Base-by-base conservation (phyloP, 2,888 invertebrate species). In the Orthosia gracilis region DNA sequence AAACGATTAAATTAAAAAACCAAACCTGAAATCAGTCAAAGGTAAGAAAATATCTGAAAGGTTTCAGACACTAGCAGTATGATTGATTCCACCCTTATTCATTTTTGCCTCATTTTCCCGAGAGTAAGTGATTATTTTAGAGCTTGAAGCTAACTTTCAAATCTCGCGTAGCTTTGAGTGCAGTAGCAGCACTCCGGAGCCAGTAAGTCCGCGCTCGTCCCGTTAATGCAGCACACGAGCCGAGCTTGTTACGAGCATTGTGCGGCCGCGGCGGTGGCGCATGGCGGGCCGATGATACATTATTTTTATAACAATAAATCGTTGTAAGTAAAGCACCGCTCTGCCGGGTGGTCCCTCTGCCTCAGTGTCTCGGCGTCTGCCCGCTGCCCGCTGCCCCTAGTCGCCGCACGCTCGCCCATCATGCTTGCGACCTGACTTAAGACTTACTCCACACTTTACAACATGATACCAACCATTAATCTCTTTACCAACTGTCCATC, bases 241-340 rank as follows among this genome's bases (percentile, higher is more conserved):
- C 90, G 89, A 88, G 93, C 95, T 96, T 95, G 96, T 96, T 95
- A 94, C 93, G 90, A 88, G 92, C 92, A 95, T 95, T 96, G 95
- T 95, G 91, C 92, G 89, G 89, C 80, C 64, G 77, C 66, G 77
- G 89, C 91, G 89, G 89, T 40, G 40, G 40, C 40, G 21, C 55
- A 55, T 40, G 91, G 87, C 88, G 86, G 89, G 85, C 88, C 94
- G 95, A 96, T 96, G 96, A 96, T 96, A 96, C 96, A 96, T 96
- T 96, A 96, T 96, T 96, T 96, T 96, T 96, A 95, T 96, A 96
- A 96, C 95, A 96, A 96, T 96, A 96, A 96, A 96, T 96, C 95
- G 94, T 93, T 92, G 94, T 91, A 94, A 94, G 96, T 95, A 96
- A 95, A 94, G 94, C 95, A 96, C 95, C 93, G 93, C 90, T 85